Evolutionary conservation across 2,888 invertebrate species (phyloP), one percentile per base, ranked within the genome.

Genomic region (Hypselothyrea guttata): DNA sequence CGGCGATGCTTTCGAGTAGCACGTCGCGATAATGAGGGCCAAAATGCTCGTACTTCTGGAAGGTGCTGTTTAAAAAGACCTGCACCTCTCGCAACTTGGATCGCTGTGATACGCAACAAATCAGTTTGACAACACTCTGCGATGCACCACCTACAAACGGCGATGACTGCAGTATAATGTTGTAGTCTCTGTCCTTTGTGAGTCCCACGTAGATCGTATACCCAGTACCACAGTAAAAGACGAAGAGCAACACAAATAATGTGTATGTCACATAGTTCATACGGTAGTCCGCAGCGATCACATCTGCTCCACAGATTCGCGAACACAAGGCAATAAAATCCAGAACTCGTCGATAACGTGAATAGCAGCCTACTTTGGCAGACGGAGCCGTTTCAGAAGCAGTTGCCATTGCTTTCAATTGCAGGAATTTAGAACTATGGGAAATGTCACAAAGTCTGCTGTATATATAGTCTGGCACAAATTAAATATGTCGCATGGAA

Each of bases 191-290:
- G 0, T 71, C 46, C 1, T 57, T 9, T 1, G 42, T 44, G 1
- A 71, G 9, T 4, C 65, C 63, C 4, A 40, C 13, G 31, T 69
- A 65, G n/a, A 72, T 66, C 0, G 78, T 79, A 28, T 78, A 79
- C 1, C 48, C n/a, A 2, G 78, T 64, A 5, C 63, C 60, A 3
- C n/a, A 7, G 16, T 51, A 64, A 18, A 57, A 75, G 0, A 5
- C 8, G 5, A n/a, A 13, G 0, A 52, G 9, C 2, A 61, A 12
- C 1, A 7, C 0, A 2, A 59, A 9, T 0, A 73, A n/a, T 0
- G 8, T 1, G 35, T 49, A 62, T 4, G 75, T 75, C 0, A 42
- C 1, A 1, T 7, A 4, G 11, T 31, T 60, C 4, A 54, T 16
- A 4, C 37, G 60, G 31, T 40, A 78, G 4, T 57, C 7, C 0